Percentiles rank a stretch among this genome's conserved stretches.
Conservation (phyloP, 2,113 vertebrate genomes). For the Egretta garzetta region DNA sequence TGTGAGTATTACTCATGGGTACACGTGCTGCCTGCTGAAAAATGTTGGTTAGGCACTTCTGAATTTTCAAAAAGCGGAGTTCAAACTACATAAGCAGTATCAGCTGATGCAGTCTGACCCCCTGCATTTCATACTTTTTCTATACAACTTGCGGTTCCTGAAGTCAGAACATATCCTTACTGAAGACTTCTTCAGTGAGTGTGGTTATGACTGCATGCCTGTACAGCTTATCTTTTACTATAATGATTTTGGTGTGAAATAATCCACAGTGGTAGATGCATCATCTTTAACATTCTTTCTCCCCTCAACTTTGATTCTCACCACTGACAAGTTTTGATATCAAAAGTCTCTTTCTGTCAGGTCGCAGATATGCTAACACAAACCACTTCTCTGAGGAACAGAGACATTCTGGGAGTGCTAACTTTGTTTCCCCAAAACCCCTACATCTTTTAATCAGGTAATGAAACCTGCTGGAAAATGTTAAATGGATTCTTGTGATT, state of each 20-base stretch:
- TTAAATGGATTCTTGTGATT: background rate
- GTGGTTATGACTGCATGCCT: background rate
- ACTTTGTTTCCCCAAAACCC: background rate
- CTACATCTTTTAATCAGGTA: background rate
- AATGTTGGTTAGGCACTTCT: background rate
- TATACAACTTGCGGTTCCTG: background rate
- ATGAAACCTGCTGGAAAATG: background rate
- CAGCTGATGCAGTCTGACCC: background rate
- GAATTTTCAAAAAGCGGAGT: background rate
- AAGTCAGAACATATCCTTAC: background rate
- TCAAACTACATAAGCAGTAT: background rate
- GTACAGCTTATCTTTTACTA: background rate
- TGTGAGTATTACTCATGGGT: background rate
- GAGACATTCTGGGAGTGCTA: background rate
- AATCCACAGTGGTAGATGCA: background rate
- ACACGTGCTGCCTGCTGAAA: background rate
- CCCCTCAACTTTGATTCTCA: background rate
- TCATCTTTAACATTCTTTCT: background rate
- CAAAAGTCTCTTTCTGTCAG: background rate
- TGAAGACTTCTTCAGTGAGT: background rate
- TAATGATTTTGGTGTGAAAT: background rate
- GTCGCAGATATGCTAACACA: background rate
- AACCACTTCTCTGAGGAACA: background rate
- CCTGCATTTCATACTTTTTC: background rate
- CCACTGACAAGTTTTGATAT: background rate